Percentiles rank a stretch among this genome's conserved stretches.
phyloP scores from a whole-genome alignment of 2,797 vertebrate species.

The Molossus molossus region DNA sequence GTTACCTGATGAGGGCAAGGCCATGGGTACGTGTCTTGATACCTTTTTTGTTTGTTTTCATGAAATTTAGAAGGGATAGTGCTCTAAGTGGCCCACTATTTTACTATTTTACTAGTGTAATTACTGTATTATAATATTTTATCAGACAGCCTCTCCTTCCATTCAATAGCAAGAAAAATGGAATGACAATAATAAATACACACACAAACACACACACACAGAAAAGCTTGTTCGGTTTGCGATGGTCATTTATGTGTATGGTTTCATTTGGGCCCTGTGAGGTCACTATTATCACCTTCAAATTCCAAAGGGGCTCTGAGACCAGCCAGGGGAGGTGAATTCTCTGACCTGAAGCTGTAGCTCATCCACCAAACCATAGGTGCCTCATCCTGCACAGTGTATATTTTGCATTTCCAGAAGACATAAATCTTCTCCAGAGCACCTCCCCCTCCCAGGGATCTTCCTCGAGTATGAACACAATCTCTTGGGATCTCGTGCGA shows the following conservation, averaged over 20 bases:
- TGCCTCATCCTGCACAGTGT: background rate
- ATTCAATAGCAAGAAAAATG: background rate
- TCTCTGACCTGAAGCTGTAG: background rate
- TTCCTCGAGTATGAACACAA: background rate
- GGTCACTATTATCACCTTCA: background rate
- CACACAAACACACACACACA: too few species aligned
- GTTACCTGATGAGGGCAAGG: background rate
- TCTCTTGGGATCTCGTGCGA: background rate
- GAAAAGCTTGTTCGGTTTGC: background rate
- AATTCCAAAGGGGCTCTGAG: background rate
- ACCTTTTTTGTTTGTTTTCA: background rate
- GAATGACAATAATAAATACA: background rate
- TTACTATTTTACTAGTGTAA: background rate
- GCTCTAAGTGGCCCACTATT: background rate
- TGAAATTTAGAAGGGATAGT: background rate
- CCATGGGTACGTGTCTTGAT: background rate
- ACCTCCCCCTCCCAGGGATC: accelerated
- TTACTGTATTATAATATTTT: background rate
- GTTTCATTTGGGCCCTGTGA: background rate
- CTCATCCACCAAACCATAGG: background rate
- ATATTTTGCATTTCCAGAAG: background rate
- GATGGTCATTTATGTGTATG: background rate
- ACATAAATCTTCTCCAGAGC: background rate
- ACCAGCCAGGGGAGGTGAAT: background rate
- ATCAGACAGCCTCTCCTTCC: background rate